Evolutionary conservation across 2,888 invertebrate species (phyloP).

Genomic region (Amphipyra berbera): DNA sequence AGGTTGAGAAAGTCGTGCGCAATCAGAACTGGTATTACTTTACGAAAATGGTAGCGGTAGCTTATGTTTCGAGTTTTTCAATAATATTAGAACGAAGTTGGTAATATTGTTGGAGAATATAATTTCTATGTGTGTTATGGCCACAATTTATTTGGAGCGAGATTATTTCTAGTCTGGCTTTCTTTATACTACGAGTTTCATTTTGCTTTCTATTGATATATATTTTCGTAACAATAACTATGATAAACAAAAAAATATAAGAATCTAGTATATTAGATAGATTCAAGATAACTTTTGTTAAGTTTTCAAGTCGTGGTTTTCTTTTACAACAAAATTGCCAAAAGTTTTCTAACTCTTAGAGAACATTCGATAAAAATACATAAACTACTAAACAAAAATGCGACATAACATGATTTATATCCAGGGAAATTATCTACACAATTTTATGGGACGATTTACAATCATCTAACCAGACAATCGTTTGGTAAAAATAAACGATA

Average conservation of each 20-base stretch:
- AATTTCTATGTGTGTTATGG: slow-evolving; percentile 10
- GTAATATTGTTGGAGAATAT: slow-evolving; percentile 5
- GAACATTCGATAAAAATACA: slow-evolving; percentile 13
- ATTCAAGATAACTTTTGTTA: too few relatives aligned
- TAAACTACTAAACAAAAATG: slow-evolving; percentile 25
- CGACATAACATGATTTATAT: slow-evolving; percentile 48
- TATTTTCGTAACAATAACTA: neutral
- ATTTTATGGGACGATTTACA: slow-evolving; percentile 52
- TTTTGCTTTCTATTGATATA: slow-evolving; percentile 32
- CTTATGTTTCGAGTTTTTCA: slow-evolving; percentile 8
- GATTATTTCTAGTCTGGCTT: slow-evolving; percentile 29
- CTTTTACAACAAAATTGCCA: neutral
- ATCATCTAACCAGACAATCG: slow-evolving; percentile 46
- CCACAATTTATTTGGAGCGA: slow-evolving; percentile 24
- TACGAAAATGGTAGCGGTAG: slow-evolving; percentile 18
- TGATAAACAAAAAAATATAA: too few relatives aligned
- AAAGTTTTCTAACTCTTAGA: neutral
- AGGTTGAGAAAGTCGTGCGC: slow-evolving; percentile 24
- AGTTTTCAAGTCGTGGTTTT: neutral
- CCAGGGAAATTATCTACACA: slow-evolving; percentile 42
- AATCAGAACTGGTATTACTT: slow-evolving; percentile 13
- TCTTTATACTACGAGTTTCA: slow-evolving; percentile 31
- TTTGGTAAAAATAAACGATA: slow-evolving; percentile 59
- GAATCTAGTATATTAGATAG: too few relatives aligned
- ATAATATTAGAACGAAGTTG: slow-evolving; percentile 9